Base-by-base conservation (phyloP, 2,113 vertebrate species). In the Paradoxurus hermaphroditus region DNA sequence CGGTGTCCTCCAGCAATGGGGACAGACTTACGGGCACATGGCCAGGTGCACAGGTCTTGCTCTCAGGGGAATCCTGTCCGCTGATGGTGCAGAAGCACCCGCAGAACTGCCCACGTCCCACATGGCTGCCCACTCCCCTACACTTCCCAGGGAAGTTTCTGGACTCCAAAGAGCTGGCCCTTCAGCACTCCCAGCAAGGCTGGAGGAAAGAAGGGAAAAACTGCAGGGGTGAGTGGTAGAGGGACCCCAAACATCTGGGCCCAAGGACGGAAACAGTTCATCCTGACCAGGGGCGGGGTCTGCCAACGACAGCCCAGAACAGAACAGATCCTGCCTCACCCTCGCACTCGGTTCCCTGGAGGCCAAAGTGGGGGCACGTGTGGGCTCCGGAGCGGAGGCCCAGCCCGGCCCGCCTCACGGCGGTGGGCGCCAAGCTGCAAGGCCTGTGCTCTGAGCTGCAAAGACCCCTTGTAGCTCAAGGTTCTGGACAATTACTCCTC, bases 341-440 rank as follows among this genome's bases (percentile, higher is more conserved):
- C 70, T 49, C 2, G 0, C 14, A 23, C 16, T 8, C 36, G 31
- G n/a, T 46, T 94, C 41, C 59, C 29, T 29, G 36, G 41, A 67
- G 25, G 87, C 72, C 68, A 14, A 27, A 51, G 65, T 31, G 59
- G 21, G 0, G 0, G 1, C 0, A 1, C 1, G 5, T 25, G 19
- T n/a, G 67, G 65, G n/a, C 67, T 53, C 34, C 4, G 0, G 65
- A 65, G 53, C 8, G 5, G 9, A 19, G n/a, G 68, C 44, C 56
- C 86, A n/a, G 86, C 41, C 15, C 0, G 0, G 36, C 12, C 4
- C 31, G 27, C 9, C 2, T 2, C 12, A 1, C 10, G 5, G 1
- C 68, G 18, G 11, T 2, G 10, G 18, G 62, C 34, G 4, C 1
- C 18, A n/a, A 59, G 21, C 87, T 10, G 31, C 88, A 82, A 15